Conservation (phyloP, 2,113 vertebrate species). For the Passer domesticus region DNA sequence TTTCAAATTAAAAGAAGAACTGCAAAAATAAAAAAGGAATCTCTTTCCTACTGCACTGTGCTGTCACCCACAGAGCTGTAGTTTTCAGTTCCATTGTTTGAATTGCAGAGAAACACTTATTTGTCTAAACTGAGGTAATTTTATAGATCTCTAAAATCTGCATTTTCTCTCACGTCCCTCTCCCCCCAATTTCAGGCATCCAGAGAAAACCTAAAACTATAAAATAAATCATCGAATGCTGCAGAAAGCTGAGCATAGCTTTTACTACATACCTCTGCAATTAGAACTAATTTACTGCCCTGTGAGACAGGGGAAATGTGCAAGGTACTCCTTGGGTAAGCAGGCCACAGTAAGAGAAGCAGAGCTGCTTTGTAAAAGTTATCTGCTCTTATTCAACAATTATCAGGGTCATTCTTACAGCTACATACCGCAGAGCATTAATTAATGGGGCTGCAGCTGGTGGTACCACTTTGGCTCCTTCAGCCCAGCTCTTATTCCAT, state of each 20-base stretch:
- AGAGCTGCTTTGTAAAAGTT: slow-evolving; percentile 70
- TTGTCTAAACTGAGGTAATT: slow-evolving; percentile 57
- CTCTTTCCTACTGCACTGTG: neutral
- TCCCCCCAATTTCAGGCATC: slow-evolving; percentile 33
- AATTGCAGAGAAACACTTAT: slow-evolving; percentile 35
- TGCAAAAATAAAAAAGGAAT: neutral
- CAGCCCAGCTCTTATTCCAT: slow-evolving; percentile 71
- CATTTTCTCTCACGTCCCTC: slow-evolving; percentile 64
- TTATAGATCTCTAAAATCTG: slow-evolving; percentile 73
- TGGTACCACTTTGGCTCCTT: slow-evolving; percentile 85
- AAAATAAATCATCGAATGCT: slow-evolving; percentile 75
- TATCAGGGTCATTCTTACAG: slow-evolving; percentile 79
- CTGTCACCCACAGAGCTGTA: neutral
- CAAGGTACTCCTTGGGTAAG: slow-evolving; percentile 78
- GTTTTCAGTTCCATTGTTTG: slow-evolving; percentile 37
- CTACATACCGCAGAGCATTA: slow-evolving; percentile 78
- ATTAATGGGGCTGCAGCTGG: slow-evolving; percentile 89
- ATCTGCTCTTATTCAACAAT: slow-evolving; percentile 79
- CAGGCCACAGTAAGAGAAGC: slow-evolving; percentile 65
- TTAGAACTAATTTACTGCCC: slow-evolving; percentile 83
- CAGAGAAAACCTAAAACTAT: slow-evolving; percentile 61
- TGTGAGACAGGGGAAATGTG: slow-evolving; percentile 66
- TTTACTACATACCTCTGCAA: slow-evolving; percentile 76
- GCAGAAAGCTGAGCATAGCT: slow-evolving; percentile 66
- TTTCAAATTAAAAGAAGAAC: neutral